These are phyloP conservation scores for Tetramorium simillimum DNA, from an alignment of 1,140 invertebrate genomes.

Conservation along the genomic window DNA sequence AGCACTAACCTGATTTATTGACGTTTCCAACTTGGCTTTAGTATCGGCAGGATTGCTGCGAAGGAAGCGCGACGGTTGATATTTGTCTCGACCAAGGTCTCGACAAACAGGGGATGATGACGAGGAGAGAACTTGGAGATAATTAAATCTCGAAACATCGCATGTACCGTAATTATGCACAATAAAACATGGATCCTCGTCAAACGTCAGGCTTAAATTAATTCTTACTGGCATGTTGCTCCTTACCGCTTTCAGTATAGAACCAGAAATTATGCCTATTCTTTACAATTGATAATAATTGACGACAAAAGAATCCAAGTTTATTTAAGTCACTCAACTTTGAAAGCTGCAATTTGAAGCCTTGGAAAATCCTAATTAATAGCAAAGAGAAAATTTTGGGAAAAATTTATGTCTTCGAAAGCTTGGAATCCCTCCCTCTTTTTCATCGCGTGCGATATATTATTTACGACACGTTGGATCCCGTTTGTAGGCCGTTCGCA, in stretches of 20 bases:
- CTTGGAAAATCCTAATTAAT: not conserved
- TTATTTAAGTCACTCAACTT: not conserved
- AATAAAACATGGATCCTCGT: conserved; percentile 6
- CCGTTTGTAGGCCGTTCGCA: not conserved
- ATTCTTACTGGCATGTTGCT: not conserved
- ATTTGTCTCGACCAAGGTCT: conserved; percentile 41
- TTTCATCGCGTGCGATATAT: not conserved
- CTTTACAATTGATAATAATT: not conserved
- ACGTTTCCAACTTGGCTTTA: conserved; percentile 38
- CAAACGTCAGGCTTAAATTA: conserved; percentile 20
- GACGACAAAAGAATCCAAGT: not conserved
- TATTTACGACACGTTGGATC: not conserved
- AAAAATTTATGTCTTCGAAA: not conserved
- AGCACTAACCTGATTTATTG: conserved; percentile 51
- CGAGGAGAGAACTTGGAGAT: conserved; percentile 11
- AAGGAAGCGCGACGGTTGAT: conserved; percentile 38
- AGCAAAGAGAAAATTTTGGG: not conserved
- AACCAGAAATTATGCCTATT: not conserved
- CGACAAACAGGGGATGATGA: not conserved
- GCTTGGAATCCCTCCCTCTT: not conserved
- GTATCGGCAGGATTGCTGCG: conserved; percentile 15
- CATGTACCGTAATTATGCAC: conserved; percentile 2
- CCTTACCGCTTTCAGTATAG: not conserved
- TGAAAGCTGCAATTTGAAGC: not conserved
- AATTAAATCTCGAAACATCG: conserved; percentile 38